These are phyloP conservation scores for Argopecten irradians DNA, from an alignment of 1,140 invertebrate species.

Conservation along the genomic window DNA sequence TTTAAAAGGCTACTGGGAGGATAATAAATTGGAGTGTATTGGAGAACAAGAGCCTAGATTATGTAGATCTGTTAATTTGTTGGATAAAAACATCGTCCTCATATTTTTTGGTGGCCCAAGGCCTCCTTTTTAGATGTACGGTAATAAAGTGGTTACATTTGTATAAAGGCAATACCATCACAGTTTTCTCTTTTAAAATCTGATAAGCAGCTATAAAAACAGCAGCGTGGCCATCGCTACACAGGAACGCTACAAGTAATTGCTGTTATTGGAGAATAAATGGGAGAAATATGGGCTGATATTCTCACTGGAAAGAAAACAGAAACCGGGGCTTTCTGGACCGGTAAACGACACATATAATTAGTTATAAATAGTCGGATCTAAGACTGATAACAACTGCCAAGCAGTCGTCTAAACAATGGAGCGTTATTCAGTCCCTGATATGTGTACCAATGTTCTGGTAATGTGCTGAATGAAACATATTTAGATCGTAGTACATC, in stretches of 20 bases:
- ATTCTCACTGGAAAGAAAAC: neutral
- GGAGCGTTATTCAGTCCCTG: neutral
- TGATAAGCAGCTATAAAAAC: constrained; percentile 9
- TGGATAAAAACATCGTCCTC: neutral
- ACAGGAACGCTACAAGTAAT: neutral
- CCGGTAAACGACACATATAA: constrained; percentile 3
- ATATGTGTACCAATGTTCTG: neutral
- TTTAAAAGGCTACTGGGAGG: neutral
- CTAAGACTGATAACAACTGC: neutral
- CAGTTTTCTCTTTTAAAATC: neutral
- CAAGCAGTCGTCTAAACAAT: neutral
- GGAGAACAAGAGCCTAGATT: neutral
- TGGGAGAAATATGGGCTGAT: neutral
- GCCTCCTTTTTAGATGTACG: neutral
- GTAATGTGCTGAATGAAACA: neutral
- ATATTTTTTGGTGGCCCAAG: neutral
- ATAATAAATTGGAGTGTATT: neutral
- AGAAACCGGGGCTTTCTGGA: neutral
- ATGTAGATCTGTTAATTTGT: neutral
- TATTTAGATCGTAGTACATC: neutral
- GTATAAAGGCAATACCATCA: neutral
- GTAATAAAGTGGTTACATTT: neutral
- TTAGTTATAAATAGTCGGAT: neutral
- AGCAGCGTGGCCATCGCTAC: neutral
- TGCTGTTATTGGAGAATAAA: neutral